A percentile compares a stretch with the other conserved stretches of the same genome.
Evolutionary conservation across 2,113 vertebrate species (phyloP).

Genomic region (Todiramphus chloris): DNA sequence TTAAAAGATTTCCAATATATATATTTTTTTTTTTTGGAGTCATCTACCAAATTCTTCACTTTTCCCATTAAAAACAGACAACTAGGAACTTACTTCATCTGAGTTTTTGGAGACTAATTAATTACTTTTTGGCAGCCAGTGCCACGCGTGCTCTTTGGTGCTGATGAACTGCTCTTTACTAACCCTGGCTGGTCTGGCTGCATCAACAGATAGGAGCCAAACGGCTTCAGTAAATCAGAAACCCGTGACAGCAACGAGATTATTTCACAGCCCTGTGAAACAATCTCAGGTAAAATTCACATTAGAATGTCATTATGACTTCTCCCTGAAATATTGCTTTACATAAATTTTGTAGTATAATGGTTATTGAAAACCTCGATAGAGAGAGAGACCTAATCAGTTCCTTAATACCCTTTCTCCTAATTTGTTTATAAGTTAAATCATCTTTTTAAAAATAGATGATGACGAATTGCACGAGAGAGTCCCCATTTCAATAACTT

Average conservation of each 20-base stretch:
- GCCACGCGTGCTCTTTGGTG: rapidly evolving
- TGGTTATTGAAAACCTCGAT: neutral
- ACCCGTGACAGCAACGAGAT: neutral
- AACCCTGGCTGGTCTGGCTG: neutral
- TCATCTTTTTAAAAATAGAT: neutral
- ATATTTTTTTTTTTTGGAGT: neutral
- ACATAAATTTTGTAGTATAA: neutral
- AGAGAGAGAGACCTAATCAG: neutral
- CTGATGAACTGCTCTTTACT: neutral
- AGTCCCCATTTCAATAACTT: neutral
- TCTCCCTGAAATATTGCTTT: slow-evolving; percentile 19
- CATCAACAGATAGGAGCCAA: slow-evolving; percentile 6
- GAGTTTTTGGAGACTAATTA: neutral
- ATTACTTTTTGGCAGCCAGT: neutral
- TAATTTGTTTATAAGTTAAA: slow-evolving; percentile 17
- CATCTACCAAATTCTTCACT: neutral
- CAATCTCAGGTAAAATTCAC: slow-evolving; percentile 21
- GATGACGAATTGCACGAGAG: neutral
- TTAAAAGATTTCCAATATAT: neutral
- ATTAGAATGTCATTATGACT: neutral
- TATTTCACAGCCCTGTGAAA: neutral
- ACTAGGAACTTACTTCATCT: neutral
- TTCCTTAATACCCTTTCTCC: neutral
- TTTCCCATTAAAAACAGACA: neutral
- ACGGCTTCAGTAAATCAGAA: slow-evolving; percentile 14